Conservation (phyloP, 2,797 vertebrate genomes). For the Tangara arthus region DNA sequence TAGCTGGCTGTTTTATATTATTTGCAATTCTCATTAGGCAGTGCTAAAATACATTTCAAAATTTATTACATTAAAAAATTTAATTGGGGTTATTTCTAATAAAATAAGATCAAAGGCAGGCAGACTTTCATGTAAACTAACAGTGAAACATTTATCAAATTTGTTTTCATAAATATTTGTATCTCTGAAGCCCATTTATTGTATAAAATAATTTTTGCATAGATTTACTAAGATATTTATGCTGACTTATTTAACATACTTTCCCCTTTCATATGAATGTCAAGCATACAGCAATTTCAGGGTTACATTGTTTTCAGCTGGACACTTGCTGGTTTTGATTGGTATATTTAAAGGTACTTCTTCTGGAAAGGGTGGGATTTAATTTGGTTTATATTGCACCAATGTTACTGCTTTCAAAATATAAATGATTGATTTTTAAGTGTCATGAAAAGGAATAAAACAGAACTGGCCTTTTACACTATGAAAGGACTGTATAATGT, state of each 20-base stretch:
- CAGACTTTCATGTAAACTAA: background rate
- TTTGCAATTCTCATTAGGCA: conserved; percentile 20
- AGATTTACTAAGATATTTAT: background rate
- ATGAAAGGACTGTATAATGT: conserved; percentile 26
- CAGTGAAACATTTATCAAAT: conserved; percentile 7
- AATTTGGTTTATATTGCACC: conserved; percentile 15
- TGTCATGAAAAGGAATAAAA: conserved; percentile 57
- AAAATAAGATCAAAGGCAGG: conserved; percentile 18
- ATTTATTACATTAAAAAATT: conserved; percentile 38
- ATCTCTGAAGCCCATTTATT: background rate
- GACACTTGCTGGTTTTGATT: background rate
- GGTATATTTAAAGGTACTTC: background rate
- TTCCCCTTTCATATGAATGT: background rate
- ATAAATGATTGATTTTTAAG: conserved; percentile 64
- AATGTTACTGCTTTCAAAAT: conserved; percentile 33
- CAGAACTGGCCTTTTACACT: conserved; percentile 56
- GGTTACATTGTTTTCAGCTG: background rate
- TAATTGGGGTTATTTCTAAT: conserved; percentile 22
- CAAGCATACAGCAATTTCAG: background rate
- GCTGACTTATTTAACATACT: background rate
- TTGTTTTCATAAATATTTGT: conserved; percentile 7
- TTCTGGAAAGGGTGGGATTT: conserved; percentile 9
- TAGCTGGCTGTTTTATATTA: conserved; percentile 34
- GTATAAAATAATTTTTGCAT: background rate
- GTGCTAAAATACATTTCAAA: background rate